Evolutionary conservation across 2,888 invertebrate genomes (phyloP).

Genomic region (Brachycybe producta): DNA sequence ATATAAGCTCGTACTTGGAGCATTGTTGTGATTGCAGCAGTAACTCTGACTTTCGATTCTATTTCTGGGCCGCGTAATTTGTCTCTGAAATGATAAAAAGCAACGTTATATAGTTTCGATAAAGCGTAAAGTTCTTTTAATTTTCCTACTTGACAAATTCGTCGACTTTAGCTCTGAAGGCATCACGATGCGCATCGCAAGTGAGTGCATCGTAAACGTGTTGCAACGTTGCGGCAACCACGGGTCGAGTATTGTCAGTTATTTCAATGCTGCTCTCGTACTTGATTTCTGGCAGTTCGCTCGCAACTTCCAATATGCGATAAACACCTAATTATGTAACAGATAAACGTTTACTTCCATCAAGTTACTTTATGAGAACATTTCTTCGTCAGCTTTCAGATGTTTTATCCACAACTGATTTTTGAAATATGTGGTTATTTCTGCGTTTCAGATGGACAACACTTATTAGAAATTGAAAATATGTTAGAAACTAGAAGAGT

Average conservation of each 20-base stretch:
- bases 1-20: slow-evolving; percentile 39
- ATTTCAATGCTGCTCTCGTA: slow-evolving; percentile 84
- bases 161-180: slow-evolving; percentile 62
- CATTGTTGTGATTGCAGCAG: slow-evolving; percentile 75
- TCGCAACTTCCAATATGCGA: slow-evolving; percentile 76
- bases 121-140: slow-evolving; percentile 1
- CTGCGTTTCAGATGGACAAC: too few relatives aligned
- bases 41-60: slow-evolving; percentile 71
- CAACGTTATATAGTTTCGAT: background rate
- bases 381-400: too few relatives aligned
- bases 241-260: slow-evolving; percentile 73
- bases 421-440: too few relatives aligned
- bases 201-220: slow-evolving; percentile 56
- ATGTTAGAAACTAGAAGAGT: too few relatives aligned
- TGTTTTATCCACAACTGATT: too few relatives aligned
- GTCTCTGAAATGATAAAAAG: slow-evolving; percentile 38
- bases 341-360: too few relatives aligned
- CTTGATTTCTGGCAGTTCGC: slow-evolving; percentile 82
- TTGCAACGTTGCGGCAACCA: slow-evolving; percentile 79
- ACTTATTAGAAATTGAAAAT: too few relatives aligned
- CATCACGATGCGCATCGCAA: slow-evolving; percentile 56
- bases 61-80: slow-evolving; percentile 71
- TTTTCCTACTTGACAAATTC: slow-evolving; percentile 55
- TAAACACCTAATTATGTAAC: slow-evolving; percentile 35
- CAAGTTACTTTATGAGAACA: slow-evolving; percentile 6